phyloP scores from a whole-genome alignment of 1,140 invertebrate genomes.

The Dreissena polymorpha region DNA sequence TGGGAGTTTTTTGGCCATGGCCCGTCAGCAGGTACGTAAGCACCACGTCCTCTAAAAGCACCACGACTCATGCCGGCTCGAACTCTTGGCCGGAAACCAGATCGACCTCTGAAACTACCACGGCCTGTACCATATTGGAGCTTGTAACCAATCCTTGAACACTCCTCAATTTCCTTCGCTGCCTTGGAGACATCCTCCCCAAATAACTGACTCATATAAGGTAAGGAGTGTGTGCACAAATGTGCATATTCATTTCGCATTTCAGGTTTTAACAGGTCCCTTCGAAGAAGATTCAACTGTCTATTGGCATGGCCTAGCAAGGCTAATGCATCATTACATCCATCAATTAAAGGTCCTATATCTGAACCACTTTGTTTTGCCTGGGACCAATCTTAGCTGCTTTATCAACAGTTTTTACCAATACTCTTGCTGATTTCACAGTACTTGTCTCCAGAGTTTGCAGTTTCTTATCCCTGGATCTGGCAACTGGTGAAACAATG shows the following conservation, averaged over 20 bases:
- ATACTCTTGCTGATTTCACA: conserved; percentile 3
- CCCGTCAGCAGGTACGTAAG: background rate
- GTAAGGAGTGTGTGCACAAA: too few species aligned
- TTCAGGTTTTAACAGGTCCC: conserved; percentile 24
- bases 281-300: conserved; percentile 19
- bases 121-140: conserved; percentile 15
- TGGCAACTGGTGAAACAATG: background rate
- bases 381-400: background rate
- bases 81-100: conserved; percentile 16
- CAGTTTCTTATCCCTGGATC: conserved; percentile 8
- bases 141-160: conserved; percentile 14
- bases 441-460: background rate
- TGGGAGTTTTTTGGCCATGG: conserved; percentile 16
- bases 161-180: conserved; percentile 27
- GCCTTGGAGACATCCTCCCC: conserved; percentile 8
- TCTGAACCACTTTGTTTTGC: background rate
- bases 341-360: background rate
- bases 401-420: conserved; percentile 14
- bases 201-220: conserved; percentile 17
- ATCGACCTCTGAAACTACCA: conserved; percentile 10
- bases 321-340: conserved; percentile 3
- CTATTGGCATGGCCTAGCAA: conserved; percentile 20
- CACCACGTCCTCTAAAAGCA: background rate
- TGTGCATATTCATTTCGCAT: conserved; percentile 9
- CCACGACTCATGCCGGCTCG: conserved; percentile 9